Percentiles rank a stretch among this genome's conserved stretches.
phyloP scores from a whole-genome alignment of 2,888 invertebrate species.

The Brenthis ino region DNA sequence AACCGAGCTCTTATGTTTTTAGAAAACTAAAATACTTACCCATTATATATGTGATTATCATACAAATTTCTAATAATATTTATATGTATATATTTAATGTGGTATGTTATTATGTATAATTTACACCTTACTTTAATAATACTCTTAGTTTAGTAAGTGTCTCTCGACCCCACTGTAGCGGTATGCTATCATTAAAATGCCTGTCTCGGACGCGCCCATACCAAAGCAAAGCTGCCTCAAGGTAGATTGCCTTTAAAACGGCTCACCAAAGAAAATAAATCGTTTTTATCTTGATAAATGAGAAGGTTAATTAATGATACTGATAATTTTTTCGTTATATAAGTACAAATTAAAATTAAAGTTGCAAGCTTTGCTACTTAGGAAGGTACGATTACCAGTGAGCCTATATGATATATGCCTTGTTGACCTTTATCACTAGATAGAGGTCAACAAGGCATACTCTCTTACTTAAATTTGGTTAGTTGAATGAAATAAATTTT shows the following conservation, averaged over 20 bases:
- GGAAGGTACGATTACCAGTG: neutral
- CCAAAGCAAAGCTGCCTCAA: slow-evolving; percentile 13
- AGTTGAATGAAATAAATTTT: no score
- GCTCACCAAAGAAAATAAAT: slow-evolving; percentile 12
- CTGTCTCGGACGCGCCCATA: neutral
- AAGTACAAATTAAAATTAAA: slow-evolving; percentile 8
- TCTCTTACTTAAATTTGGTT: no score
- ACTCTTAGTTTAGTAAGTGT: neutral
- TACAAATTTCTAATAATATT: no score
- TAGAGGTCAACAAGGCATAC: no score
- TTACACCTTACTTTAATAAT: neutral
- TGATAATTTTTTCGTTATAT: neutral
- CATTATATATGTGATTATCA: no score
- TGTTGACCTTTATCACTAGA: no score
- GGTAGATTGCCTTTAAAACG: slow-evolving; percentile 2
- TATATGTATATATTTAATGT: neutral
- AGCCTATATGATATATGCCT: neutral
- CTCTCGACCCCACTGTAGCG: neutral
- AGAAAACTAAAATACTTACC: no score
- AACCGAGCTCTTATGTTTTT: no score
- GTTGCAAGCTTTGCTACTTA: neutral
- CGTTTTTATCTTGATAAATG: slow-evolving; percentile 7
- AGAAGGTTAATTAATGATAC: slow-evolving; percentile 10
- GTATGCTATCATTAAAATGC: slow-evolving; percentile 10
- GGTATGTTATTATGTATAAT: no score